A percentile compares a stretch with the other conserved stretches of the same genome.
These are phyloP conservation scores for Heliconius hortense DNA, from an alignment of 2,888 invertebrate species.

Conservation along the genomic window DNA sequence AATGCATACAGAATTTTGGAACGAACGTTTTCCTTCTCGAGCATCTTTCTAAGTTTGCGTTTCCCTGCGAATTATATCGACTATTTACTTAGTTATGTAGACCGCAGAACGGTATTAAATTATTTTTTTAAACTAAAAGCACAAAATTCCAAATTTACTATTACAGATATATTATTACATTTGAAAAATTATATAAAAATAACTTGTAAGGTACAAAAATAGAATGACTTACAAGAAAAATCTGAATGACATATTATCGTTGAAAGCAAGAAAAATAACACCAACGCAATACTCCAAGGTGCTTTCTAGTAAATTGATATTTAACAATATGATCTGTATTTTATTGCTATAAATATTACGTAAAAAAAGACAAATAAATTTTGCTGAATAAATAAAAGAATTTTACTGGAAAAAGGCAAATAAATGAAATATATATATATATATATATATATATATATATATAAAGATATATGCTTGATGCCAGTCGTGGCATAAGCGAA, in stretches of 20 bases:
- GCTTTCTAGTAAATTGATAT: neutral
- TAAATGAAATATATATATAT: too few species aligned
- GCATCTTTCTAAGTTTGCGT: neutral
- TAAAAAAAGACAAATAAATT: too few species aligned
- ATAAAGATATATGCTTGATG: too few species aligned
- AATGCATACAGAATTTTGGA: conserved; percentile 32
- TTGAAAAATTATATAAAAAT: too few species aligned
- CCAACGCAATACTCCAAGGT: neutral
- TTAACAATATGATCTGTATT: neutral
- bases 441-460: too few species aligned
- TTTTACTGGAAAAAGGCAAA: too few species aligned
- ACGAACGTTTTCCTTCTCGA: conserved; percentile 12
- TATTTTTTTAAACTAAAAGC: neutral
- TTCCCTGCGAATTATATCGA: neutral
- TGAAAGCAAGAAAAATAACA: neutral
- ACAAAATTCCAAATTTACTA: too few species aligned
- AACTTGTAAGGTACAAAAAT: too few species aligned
- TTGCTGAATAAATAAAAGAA: too few species aligned
- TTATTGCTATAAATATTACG: too few species aligned
- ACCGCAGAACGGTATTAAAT: neutral
- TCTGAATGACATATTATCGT: neutral
- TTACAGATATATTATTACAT: too few species aligned
- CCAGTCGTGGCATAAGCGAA: too few species aligned
- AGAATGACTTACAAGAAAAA: neutral
- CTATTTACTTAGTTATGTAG: neutral